Conservation (phyloP, 2,888 invertebrate species). For the Heteropelma amictum region DNA sequence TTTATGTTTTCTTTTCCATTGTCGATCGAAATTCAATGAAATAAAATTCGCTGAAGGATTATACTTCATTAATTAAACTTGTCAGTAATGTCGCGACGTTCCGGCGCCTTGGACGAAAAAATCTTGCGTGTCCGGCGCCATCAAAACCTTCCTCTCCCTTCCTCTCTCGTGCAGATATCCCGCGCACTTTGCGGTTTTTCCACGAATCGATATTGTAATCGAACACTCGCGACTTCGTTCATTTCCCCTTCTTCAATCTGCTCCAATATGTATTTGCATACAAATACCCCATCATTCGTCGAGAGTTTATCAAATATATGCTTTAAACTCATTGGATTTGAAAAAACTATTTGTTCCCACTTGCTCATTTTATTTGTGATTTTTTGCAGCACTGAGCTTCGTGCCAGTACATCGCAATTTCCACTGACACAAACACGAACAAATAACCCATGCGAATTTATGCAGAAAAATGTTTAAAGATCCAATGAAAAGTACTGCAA, state of each 20-base stretch:
- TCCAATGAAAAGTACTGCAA: no score
- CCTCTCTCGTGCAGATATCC: neutral
- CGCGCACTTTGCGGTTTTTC: conserved; percentile 52
- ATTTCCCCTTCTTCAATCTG: neutral
- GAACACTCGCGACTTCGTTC: conserved; percentile 33
- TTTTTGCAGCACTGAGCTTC: no score
- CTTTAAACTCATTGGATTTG: neutral
- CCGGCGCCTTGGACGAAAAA: conserved; percentile 38
- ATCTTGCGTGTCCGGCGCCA: conserved; percentile 41
- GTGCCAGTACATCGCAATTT: no score
- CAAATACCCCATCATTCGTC: conserved; percentile 33
- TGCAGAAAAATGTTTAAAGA: no score
- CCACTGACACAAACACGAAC: no score
- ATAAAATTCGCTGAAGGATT: neutral
- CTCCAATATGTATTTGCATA: conserved; percentile 32
- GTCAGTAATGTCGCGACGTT: conserved; percentile 48
- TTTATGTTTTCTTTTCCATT: no score
- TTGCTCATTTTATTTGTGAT: neutral
- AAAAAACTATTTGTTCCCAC: neutral
- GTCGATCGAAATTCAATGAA: neutral
- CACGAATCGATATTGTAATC: conserved; percentile 54
- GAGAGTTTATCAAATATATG: conserved; percentile 17
- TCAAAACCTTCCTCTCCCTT: conserved; percentile 21
- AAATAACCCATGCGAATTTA: no score
- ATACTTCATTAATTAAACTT: conserved; percentile 13